Base-by-base conservation (phyloP, 2,113 vertebrate genomes). In the Tonatia bakeri region DNA sequence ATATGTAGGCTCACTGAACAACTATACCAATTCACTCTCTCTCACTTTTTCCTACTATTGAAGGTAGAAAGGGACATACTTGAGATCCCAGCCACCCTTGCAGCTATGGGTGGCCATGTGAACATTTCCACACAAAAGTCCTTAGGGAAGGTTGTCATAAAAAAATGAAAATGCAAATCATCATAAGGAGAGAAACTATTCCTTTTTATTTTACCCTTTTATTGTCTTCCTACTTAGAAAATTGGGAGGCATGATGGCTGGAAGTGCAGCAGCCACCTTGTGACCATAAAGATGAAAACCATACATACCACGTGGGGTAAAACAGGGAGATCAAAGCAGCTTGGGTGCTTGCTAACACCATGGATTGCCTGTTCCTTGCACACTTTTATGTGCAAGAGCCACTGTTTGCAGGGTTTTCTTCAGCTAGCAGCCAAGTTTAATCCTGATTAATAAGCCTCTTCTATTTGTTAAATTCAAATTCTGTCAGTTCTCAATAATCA, bases 391-490 rank as follows among this genome's bases (percentile, higher is more conserved):
- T 20, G 2, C 61, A n/a, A 33, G 16, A 86, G 2, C n/a, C 40
- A 86, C 9, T 89, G 17, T 90, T 77, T 38, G 9, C 65, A 86
- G 36, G 7, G 4, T 56, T 94, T 95, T 45, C 65, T 90, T 91
- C 76, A 79, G 47, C 26, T 54, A 61, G 7, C 19, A 82, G 45
- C 14, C n/a, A 86, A 90, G 84, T 90, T 12, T 61, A 89, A 79
- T 59, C 14, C 50, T 86, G 56, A 84, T 84, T 54, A 93, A 88
- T 40, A 94, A 70, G 7, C 26, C 33, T 38, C 20, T 88, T 86
- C 26, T 40, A 16, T 81, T 93, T 96, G 24, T 43, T 70, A 96
- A 94, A 94, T 65, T 94, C 33, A 76, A 82, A 9, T 83, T 96
- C 24, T 73, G 6, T 69, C 40, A 84, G 8, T 84, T 90, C 13